phyloP scores from a whole-genome alignment of 2,797 vertebrate species.

The Neosalanx taihuensis region DNA sequence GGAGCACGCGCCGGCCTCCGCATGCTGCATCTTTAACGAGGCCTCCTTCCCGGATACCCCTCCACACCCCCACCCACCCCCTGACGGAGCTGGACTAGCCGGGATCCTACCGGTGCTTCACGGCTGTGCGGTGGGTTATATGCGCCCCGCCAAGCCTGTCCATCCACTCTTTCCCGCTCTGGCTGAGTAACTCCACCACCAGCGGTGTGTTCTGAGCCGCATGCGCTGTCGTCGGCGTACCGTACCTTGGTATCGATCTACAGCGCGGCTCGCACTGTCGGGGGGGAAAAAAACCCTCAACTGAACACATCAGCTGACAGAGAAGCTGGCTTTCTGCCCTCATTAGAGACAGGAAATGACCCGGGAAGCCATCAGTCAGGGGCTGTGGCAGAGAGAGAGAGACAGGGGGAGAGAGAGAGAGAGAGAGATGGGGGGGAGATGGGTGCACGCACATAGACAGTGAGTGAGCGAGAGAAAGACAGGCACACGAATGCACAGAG shows the following conservation, averaged over 20 bases:
- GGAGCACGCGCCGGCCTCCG: conserved; percentile 24
- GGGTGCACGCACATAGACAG: conserved; percentile 10
- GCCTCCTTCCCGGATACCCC: conserved; percentile 47
- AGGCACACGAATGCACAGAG: conserved; percentile 47
- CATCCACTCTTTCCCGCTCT: conserved; percentile 40
- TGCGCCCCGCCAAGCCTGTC: conserved; percentile 53
- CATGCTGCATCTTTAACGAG: conserved; percentile 52
- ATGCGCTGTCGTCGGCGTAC: conserved; percentile 16
- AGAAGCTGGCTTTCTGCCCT: conserved; percentile 31
- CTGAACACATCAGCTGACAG: conserved; percentile 53
- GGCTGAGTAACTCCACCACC: conserved; percentile 37
- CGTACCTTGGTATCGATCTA: conserved; percentile 41
- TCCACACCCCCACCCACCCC: conserved; percentile 14
- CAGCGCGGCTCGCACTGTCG: conserved; percentile 22
- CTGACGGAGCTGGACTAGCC: conserved; percentile 35
- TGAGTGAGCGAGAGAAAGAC: conserved; percentile 39
- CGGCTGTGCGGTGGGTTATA: conserved; percentile 36
- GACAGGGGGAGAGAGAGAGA: conserved; percentile 40
- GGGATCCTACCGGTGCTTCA: conserved; percentile 34
- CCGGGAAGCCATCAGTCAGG: conserved; percentile 25
- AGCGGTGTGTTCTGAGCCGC: not conserved
- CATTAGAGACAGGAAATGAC: conserved; percentile 15
- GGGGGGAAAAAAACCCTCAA: conserved; percentile 23
- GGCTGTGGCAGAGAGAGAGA: conserved; percentile 41
- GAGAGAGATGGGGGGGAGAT: conserved; percentile 38